A percentile compares a stretch with the other conserved stretches of the same genome.
Evolutionary conservation across 2,797 vertebrate species (phyloP).

Genomic region (Cynodonichthys magdalenae): DNA sequence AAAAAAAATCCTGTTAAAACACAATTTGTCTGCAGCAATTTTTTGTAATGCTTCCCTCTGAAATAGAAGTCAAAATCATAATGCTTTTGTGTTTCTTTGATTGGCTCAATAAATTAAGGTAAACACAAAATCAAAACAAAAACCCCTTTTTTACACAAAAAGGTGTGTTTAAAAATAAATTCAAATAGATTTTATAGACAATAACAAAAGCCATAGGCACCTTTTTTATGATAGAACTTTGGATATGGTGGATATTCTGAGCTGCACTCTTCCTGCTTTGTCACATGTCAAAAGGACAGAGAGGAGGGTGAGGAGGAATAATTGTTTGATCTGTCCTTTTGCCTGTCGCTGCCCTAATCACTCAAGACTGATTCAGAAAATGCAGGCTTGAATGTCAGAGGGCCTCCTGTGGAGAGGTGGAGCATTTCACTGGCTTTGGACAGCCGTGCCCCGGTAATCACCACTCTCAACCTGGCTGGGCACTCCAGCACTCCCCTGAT

Average conservation of each 20-base stretch:
- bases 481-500: conserved; percentile 96
- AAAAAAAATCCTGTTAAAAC: too few species aligned
- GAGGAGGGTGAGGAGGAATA: conserved; percentile 86
- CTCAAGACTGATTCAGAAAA: conserved; percentile 99
- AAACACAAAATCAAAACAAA: conserved; percentile 8
- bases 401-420: conserved; percentile 97
- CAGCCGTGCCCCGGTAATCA: conserved; percentile 97
- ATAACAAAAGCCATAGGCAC: conserved; percentile 9
- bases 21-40: too few species aligned
- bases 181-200: conserved; percentile 3
- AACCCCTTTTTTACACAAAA: conserved; percentile 23
- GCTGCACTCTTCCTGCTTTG: conserved; percentile 64
- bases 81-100: conserved; percentile 35
- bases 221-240: conserved; percentile 43
- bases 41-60: conserved; percentile 20
- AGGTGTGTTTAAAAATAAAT: background rate
- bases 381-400: conserved; percentile 99
- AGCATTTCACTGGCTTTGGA: conserved; percentile 93
- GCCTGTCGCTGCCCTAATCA: conserved; percentile 97
- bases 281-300: conserved; percentile 75
- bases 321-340: conserved; percentile 96
- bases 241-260: conserved; percentile 44
- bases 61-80: conserved; percentile 55
- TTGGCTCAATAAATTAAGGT: conserved; percentile 1
- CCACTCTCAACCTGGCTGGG: conserved; percentile 94